phyloP scores from a whole-genome alignment of 92 coral and sea anemone species.

The Epizoanthus scotinus region DNA sequence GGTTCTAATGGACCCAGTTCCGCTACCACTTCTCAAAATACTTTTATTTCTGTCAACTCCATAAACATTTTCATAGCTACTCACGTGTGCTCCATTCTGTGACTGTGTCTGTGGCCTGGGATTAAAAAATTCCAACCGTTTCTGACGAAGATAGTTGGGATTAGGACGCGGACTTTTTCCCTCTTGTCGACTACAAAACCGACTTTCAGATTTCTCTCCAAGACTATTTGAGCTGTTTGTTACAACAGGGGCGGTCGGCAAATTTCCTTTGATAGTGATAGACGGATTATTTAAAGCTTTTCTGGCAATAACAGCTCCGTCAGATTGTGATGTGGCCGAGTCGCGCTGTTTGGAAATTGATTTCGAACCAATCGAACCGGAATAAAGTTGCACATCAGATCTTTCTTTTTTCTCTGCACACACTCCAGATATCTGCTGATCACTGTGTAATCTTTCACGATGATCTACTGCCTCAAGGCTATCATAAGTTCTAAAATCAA shows the following conservation, averaged over 20 bases:
- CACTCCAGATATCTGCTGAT: background rate
- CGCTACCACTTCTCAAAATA: background rate
- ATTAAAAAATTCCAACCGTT: slow-evolving; percentile 68
- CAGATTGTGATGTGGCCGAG: background rate
- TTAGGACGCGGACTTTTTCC: slow-evolving; percentile 59
- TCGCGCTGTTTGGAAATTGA: slow-evolving; percentile 11
- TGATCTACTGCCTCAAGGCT: slow-evolving; percentile 5
- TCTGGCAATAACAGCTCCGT: slow-evolving; percentile 2
- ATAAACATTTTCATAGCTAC: background rate
- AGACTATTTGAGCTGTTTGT: background rate
- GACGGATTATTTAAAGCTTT: background rate
- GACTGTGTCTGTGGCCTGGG: background rate
- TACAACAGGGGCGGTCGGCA: background rate
- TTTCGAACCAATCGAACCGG: slow-evolving; percentile 1
- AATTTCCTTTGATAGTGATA: background rate
- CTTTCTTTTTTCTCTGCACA: background rate
- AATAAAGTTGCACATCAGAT: background rate
- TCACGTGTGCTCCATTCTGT: background rate
- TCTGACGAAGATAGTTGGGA: slow-evolving; percentile 70
- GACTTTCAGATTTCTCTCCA: slow-evolving; percentile 4
- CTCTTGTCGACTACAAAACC: background rate
- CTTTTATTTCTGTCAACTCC: background rate
- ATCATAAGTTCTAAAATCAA: slow-evolving; percentile 30
- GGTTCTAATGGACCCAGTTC: background rate
- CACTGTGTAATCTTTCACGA: slow-evolving; percentile 9